A percentile compares a stretch with the other conserved stretches of the same genome.
These are phyloP conservation scores for Sitta europaea DNA, from an alignment of 2,113 vertebrate genomes.

Conservation along the genomic window DNA sequence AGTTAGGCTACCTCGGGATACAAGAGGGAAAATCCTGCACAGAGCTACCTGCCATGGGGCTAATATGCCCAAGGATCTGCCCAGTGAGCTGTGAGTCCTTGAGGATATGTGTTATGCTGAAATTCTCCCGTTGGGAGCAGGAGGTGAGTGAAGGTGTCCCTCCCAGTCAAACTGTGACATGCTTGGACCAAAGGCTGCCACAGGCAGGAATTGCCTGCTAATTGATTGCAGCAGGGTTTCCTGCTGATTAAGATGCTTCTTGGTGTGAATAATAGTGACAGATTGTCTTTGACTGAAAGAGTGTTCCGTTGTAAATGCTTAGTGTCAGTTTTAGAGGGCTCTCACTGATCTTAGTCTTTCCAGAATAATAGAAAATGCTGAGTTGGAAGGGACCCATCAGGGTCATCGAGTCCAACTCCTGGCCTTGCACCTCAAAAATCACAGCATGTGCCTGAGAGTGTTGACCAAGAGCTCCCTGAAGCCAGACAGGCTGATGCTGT, in stretches of 20 bases:
- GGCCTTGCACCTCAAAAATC: background rate
- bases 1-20: background rate
- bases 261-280: background rate
- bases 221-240: background rate
- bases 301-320: background rate
- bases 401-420: fast-evolving
- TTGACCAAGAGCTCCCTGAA: background rate
- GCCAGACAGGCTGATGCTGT: background rate
- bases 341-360: background rate
- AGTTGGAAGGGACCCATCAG: background rate
- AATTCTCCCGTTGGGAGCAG: background rate
- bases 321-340: background rate
- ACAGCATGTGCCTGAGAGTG: background rate
- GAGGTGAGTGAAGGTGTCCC: background rate
- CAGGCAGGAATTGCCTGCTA: background rate
- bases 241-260: background rate
- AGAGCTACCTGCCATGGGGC: background rate
- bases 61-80: background rate
- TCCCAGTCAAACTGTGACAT: background rate
- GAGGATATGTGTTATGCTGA: background rate
- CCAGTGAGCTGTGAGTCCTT: fast-evolving
- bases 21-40: background rate
- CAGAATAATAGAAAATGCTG: too few species aligned
- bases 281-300: background rate
- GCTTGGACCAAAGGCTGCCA: background rate